These are phyloP conservation scores for Mola mola DNA, from an alignment of 2,113 vertebrate species.

Conservation along the genomic window DNA sequence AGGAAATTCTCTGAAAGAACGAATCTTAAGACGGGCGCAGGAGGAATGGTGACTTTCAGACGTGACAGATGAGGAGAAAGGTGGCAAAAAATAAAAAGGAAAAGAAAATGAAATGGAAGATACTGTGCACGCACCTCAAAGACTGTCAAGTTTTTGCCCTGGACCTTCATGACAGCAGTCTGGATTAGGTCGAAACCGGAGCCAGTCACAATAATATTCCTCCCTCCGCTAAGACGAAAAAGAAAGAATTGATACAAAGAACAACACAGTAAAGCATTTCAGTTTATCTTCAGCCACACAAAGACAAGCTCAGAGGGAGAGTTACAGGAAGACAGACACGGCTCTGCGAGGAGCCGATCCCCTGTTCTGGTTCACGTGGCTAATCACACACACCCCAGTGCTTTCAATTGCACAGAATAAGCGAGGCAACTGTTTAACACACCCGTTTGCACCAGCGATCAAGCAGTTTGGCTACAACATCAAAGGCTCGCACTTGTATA, in stretches of 20 bases:
- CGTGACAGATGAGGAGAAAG: neutral
- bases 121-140: conserved; percentile 53
- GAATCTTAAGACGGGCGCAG: too few relatives aligned
- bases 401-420: conserved; percentile 21
- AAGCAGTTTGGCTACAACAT: conserved; percentile 27
- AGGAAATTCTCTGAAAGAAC: too few relatives aligned
- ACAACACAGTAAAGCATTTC: neutral
- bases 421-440: conserved; percentile 18
- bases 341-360: conserved; percentile 12
- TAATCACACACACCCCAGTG: conserved; percentile 12
- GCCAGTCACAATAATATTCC: conserved; percentile 88
- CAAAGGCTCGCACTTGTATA: conserved; percentile 13
- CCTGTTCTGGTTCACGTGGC: conserved; percentile 17
- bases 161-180: conserved; percentile 84
- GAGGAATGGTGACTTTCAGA: conserved; percentile 17
- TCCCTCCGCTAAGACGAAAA: conserved; percentile 87
- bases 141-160: conserved; percentile 33
- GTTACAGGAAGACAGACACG: conserved; percentile 16
- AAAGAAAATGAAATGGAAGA: conserved; percentile 16
- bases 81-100: neutral
- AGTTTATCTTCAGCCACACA: conserved; percentile 1
- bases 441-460: conserved; percentile 33
- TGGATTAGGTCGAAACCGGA: conserved; percentile 90
- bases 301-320: conserved; percentile 17
- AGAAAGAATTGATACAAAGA: neutral